Evolutionary conservation across 2,888 invertebrate genomes (phyloP), one percentile per base, ranked within the genome.

Genomic region (Drosophila nr. perissopoda): DNA sequence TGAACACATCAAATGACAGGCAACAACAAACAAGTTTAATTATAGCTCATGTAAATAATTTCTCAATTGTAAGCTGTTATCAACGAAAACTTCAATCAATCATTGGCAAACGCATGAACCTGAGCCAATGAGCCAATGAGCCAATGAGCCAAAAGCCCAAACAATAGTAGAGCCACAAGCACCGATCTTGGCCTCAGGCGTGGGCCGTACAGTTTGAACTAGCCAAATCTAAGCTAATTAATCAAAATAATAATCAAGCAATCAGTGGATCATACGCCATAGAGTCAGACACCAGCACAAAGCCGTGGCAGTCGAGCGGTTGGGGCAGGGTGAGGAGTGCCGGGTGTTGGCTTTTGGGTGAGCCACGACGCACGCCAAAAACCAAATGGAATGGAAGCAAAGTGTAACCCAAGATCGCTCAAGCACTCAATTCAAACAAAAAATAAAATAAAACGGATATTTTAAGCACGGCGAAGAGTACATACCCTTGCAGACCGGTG

Each of bases 201-300:
- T 88, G 88, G 91, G 91, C 86, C 74, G 81, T 72, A 81, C 76
- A 81, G 85, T 76, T 87, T 82, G 91, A 83, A 90, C 90, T 87
- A 89, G 81, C 86, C 87, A 90, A 90, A 92, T 91, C 91, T 83
- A 74, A 79, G 82, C 92, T 91, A 91, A 91, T 91, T 92, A 91
- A 91, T 91, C 92, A 92, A 92, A 91, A 86, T 84, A 91, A 91
- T 92, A 91, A 91, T 89, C 89, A 87, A 88, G 88, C 81, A 88
- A 91, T 90, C 90, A 88, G 90, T 91, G 91, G 89, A 90, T 85
- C 90, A 88, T 79, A 79, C 68, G 71, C 82, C 64, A 59, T 38
- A 42, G 56, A 59, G 29, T 65, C 79, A 79, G 84, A 82, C 80
- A 81, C 79, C 62, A 75, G 61, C 87, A 82, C 70, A 81, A 74